phyloP scores from a whole-genome alignment of 2,797 vertebrate species.

The Trichosurus vulpecula region DNA sequence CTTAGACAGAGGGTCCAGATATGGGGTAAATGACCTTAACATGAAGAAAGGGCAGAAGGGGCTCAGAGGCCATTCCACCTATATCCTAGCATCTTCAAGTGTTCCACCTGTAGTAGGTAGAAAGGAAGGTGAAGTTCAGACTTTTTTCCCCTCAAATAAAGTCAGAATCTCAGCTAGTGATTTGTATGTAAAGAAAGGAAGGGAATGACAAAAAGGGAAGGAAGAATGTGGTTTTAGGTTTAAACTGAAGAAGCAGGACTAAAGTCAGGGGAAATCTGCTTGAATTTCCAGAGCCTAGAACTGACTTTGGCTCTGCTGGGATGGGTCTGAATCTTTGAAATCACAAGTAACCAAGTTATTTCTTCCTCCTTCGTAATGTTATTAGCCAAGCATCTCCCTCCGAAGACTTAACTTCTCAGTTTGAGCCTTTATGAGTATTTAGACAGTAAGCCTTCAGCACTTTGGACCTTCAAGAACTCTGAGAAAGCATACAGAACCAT shows the following conservation, averaged over 20 bases:
- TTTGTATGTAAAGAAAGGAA: neutral
- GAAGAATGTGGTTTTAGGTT: neutral
- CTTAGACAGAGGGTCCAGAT: neutral
- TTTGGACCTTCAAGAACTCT: neutral
- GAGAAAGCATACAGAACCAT: neutral
- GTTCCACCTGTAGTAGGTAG: neutral
- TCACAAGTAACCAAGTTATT: conserved; percentile 18
- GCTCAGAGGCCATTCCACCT: neutral
- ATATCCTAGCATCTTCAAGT: neutral
- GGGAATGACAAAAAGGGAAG: neutral
- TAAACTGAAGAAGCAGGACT: neutral
- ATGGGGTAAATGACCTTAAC: neutral
- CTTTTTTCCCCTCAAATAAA: neutral
- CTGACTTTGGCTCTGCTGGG: neutral
- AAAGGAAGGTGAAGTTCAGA: neutral
- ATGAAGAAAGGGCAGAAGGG: neutral
- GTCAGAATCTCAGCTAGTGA: neutral
- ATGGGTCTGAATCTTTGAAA: neutral
- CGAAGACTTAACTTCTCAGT: neutral
- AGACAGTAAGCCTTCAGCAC: neutral
- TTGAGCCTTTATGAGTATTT: neutral
- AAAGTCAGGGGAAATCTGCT: neutral
- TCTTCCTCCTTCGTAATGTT: conserved; percentile 10
- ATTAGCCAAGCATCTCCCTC: conserved; percentile 25
- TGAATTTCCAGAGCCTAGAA: neutral